A percentile compares a stretch with the other conserved stretches of the same genome.
Evolutionary conservation across 2,113 vertebrate genomes (phyloP).

Genomic region (Stegostoma tigrinum): DNA sequence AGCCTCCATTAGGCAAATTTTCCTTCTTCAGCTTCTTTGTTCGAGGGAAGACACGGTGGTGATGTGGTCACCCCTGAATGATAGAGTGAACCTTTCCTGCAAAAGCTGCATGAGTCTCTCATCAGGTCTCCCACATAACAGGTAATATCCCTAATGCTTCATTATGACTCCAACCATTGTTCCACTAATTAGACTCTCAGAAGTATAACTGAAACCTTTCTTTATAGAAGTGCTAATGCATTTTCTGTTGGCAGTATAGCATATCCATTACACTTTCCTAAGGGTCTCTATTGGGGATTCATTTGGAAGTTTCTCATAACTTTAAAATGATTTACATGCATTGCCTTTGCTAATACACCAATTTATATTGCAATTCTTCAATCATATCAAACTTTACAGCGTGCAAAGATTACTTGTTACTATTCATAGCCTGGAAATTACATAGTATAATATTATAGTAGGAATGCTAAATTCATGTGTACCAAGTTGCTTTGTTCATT

Average conservation of each 20-base stretch:
- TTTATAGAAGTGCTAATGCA: background rate
- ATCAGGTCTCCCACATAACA: too few relatives aligned
- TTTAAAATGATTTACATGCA: background rate
- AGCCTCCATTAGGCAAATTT: too few relatives aligned
- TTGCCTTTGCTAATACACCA: background rate
- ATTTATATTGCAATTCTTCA: slow-evolving; percentile 12
- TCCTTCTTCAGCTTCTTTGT: too few relatives aligned
- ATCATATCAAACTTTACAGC: background rate
- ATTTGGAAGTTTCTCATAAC: background rate
- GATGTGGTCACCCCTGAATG: too few relatives aligned
- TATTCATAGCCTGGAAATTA: slow-evolving; percentile 11
- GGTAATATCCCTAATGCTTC: too few relatives aligned
- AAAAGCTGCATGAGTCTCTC: too few relatives aligned
- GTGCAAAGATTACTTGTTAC: background rate
- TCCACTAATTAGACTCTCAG: background rate
- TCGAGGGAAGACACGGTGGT: too few relatives aligned
- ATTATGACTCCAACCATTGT: too few relatives aligned
- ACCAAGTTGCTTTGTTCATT: slow-evolving; percentile 10
- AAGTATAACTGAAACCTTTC: background rate
- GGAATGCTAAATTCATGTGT: slow-evolving; percentile 6
- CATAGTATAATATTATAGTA: slow-evolving; percentile 6
- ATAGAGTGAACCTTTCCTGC: too few relatives aligned
- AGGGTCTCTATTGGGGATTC: background rate
- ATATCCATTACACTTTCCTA: background rate
- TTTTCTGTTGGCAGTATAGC: background rate